A percentile compares a stretch with the other conserved stretches of the same genome.
Conservation (phyloP, 2,888 invertebrate genomes). For the Byasa hedistus region DNA sequence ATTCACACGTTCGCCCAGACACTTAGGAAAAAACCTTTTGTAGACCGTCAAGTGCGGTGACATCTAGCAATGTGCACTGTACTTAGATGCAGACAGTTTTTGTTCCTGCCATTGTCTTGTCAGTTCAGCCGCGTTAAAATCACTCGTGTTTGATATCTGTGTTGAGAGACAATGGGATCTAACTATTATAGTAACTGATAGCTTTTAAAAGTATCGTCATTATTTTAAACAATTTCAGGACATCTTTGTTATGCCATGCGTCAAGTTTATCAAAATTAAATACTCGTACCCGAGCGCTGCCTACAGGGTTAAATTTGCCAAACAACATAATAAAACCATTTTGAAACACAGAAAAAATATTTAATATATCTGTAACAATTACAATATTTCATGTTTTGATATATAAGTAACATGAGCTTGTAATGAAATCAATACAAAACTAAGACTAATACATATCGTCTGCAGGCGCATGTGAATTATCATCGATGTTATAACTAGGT, state of each 20-base stretch:
- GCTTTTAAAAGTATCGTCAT: not conserved
- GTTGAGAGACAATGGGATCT: not conserved
- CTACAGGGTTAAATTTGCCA: too few relatives aligned
- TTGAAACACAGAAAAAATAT: too few relatives aligned
- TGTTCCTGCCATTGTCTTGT: constrained; percentile 27
- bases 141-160: constrained; percentile 19
- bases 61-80: constrained; percentile 35
- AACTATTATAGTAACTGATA: not conserved
- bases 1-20: constrained; percentile 66
- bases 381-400: too few relatives aligned
- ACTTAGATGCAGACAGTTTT: constrained; percentile 27
- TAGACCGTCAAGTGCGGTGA: constrained; percentile 59
- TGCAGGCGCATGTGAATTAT: constrained; percentile 33
- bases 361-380: too few relatives aligned
- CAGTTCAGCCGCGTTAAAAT: constrained; percentile 15
- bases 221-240: not conserved
- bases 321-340: too few relatives aligned
- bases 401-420: not conserved
- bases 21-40: constrained; percentile 70
- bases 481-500: constrained; percentile 58
- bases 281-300: too few relatives aligned
- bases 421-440: not conserved
- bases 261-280: too few relatives aligned
- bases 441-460: not conserved
- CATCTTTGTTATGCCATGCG: too few relatives aligned